Evolutionary conservation across 2,797 vertebrate genomes (phyloP).

Genomic region (Esox lucius): DNA sequence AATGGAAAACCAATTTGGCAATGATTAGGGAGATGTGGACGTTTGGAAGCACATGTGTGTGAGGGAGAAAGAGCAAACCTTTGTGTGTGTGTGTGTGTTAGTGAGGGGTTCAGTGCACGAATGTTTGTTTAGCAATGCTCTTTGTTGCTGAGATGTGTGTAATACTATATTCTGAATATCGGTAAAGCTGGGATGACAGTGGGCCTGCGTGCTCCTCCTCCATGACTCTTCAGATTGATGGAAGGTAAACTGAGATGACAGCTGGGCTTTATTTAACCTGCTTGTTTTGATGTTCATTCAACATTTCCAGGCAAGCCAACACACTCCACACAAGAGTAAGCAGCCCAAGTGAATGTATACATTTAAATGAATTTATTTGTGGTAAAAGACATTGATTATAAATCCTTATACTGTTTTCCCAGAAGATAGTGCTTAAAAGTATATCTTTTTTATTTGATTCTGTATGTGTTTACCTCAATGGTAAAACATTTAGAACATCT

Average conservation of each 20-base stretch:
- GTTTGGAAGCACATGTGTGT: constrained; percentile 15
- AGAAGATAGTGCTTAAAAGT: too few species aligned
- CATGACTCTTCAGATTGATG: constrained; percentile 58
- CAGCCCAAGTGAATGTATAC: background rate
- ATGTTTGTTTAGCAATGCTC: constrained; percentile 3
- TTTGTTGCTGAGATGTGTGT: constrained; percentile 7
- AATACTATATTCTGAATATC: constrained; percentile 47
- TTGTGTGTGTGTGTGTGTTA: constrained; percentile 10
- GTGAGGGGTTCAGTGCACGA: background rate
- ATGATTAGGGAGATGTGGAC: constrained; percentile 25
- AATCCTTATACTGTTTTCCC: too few species aligned
- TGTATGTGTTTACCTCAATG: background rate
- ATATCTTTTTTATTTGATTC: background rate
- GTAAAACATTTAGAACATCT: too few species aligned
- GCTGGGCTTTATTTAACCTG: constrained; percentile 62
- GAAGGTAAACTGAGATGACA: constrained; percentile 60
- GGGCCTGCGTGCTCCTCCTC: constrained; percentile 46
- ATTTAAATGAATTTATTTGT: too few species aligned
- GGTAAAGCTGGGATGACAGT: constrained; percentile 64
- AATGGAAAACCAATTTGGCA: constrained; percentile 40
- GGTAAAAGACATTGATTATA: too few species aligned
- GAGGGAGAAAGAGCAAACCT: background rate
- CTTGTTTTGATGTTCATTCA: constrained; percentile 50
- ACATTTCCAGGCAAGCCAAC: constrained; percentile 22
- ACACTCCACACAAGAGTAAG: constrained; percentile 15